These are phyloP conservation scores for Calidris pugnax DNA, from an alignment of 2,113 vertebrate genomes.

Conservation along the genomic window DNA sequence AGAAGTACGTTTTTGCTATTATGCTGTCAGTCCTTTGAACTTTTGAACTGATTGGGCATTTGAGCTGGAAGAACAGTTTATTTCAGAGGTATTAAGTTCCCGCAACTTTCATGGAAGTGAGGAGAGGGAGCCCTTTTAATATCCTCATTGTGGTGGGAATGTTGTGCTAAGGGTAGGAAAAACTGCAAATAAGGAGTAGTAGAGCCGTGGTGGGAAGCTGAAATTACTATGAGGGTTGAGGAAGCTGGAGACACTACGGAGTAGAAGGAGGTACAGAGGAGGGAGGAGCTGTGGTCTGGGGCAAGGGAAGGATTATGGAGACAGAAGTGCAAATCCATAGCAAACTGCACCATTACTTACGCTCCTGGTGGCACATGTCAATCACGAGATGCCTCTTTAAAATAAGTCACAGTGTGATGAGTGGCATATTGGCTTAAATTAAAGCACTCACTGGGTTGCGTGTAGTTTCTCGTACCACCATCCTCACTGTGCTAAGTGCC, in stretches of 20 bases:
- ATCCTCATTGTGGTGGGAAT: not conserved
- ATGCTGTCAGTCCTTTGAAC: not conserved
- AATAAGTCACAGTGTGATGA: not conserved
- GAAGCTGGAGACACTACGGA: not conserved
- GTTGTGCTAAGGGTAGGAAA: not conserved
- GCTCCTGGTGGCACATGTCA: not conserved
- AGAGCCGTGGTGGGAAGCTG: not conserved
- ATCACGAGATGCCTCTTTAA: not conserved
- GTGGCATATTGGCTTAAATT: not conserved
- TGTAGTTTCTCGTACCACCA: not conserved
- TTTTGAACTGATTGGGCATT: not conserved
- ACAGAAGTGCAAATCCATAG: not conserved
- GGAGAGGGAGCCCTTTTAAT: not conserved
- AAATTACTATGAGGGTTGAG: not conserved
- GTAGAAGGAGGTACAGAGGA: not conserved
- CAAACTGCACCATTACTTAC: not conserved
- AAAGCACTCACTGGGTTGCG: not conserved
- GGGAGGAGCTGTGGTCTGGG: not conserved
- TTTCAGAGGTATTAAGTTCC: not conserved
- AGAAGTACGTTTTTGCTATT: not conserved
- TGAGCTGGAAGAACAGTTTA: not conserved
- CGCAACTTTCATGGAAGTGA: not conserved
- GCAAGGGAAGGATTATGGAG: not conserved
- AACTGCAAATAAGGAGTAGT: not conserved
- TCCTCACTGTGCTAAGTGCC: not conserved